Evolutionary conservation across 1,140 invertebrate genomes (phyloP).

Genomic region (Adelges cooleyi): DNA sequence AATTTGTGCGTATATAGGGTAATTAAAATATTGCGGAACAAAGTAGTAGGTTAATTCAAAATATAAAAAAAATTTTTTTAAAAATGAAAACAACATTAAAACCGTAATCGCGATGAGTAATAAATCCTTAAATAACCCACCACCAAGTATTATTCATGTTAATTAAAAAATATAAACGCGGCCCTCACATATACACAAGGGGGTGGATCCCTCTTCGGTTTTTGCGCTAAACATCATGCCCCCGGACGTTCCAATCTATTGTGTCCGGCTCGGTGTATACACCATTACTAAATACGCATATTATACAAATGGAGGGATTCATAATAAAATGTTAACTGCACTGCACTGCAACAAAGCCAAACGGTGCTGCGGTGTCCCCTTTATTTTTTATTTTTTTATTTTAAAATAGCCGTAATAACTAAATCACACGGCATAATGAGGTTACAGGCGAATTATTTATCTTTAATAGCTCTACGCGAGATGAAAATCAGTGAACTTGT

Average conservation of each 20-base stretch:
- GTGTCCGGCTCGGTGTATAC: neutral
- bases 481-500: constrained; percentile 21
- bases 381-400: constrained; percentile 12
- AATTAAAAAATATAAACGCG: constrained; percentile 19
- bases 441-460: neutral
- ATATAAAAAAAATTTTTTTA: neutral
- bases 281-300: constrained; percentile 11
- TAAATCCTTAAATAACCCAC: constrained; percentile 9
- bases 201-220: constrained; percentile 10
- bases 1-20: too few relatives aligned
- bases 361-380: neutral
- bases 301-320: neutral
- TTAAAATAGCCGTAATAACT: constrained; percentile 8
- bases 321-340: constrained; percentile 3
- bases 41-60: neutral
- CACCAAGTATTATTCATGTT: constrained; percentile 14
- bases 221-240: neutral
- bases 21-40: too few relatives aligned
- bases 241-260: neutral
- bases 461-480: neutral
- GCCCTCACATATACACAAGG: neutral
- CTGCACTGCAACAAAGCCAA: neutral
- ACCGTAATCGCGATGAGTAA: neutral
- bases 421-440: neutral
- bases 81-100: neutral